These are phyloP conservation scores for Orthosia incerta DNA, from an alignment of 2,888 invertebrate genomes.

Conservation along the genomic window DNA sequence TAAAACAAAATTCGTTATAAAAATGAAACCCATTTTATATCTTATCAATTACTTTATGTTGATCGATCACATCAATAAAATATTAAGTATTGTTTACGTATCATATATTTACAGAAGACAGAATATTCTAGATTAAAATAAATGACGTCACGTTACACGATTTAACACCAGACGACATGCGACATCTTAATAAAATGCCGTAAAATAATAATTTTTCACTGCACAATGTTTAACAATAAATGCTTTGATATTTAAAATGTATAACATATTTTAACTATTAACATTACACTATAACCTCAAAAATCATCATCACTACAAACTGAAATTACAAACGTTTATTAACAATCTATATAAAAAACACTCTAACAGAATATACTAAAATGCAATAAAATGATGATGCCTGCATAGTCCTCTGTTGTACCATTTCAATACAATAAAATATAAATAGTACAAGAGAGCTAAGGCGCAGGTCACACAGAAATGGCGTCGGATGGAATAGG, in stretches of 20 bases:
- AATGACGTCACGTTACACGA: no score
- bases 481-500: no score
- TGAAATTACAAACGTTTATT: background rate
- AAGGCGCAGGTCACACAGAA: no score
- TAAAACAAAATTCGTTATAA: background rate
- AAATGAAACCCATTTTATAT: slow-evolving; percentile 31
- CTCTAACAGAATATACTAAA: background rate
- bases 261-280: no score
- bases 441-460: background rate
- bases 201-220: no score
- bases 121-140: background rate
- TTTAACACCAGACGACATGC: background rate
- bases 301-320: background rate
- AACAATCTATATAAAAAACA: background rate
- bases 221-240: background rate
- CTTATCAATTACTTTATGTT: slow-evolving; percentile 26
- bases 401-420: background rate
- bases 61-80: slow-evolving; percentile 13
- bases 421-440: background rate
- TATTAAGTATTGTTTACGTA: background rate
- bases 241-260: no score
- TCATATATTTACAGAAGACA: slow-evolving; percentile 13
- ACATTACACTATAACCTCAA: background rate
- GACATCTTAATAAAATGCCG: background rate
- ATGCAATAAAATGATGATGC: background rate